Evolutionary conservation across 2,888 invertebrate species (phyloP), one percentile per base, ranked within the genome.

Genomic region (Eugnorisma glareosa): DNA sequence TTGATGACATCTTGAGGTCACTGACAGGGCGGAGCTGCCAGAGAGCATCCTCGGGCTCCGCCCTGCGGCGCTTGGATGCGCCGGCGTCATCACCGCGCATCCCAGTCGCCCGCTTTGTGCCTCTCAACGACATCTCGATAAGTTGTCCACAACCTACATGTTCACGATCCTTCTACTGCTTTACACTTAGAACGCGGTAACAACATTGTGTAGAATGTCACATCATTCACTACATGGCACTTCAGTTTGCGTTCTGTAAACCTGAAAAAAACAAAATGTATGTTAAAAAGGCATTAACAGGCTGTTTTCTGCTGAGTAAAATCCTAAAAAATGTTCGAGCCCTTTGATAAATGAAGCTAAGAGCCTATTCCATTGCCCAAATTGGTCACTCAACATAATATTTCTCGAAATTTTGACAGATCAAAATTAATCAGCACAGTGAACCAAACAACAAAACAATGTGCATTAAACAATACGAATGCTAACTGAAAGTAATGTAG

Each of bases 1-100:
- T 99, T 94, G 98, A 98, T 90, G 98, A 98, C 97, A 98, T 98
- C 97, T 98, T 99, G 94, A 99, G 98, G 97, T 99, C 99, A 94
- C 98, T 98, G 92, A 98, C 97, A 90, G 98, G 98, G 91, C 98
- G 97, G 91, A 98, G 98, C 94, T 98, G 98, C 99, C 98, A 99
- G 86, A 95, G 95, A 77, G 95, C 94, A 88, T 96, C 96, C 87
- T 96, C 96, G 75, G 94, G 94, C 91, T 96, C 96, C 82, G 94
- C 91, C 91, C 94, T 92, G 88, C 96, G 96, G 89, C 96, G 95
- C 89, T 96, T 96, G 88, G 95, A 96, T 86, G 94, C 90, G 90
- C 95, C 93, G 82, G 95, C 92, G 90, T 95, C 95, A 70, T 95
- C 96, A 86, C 94, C 94, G 84, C 96, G 95, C 94, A 94, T 91